Percentiles rank a stretch among this genome's conserved stretches.
phyloP scores from a whole-genome alignment of 2,113 vertebrate species.

The Indicator maculatus region DNA sequence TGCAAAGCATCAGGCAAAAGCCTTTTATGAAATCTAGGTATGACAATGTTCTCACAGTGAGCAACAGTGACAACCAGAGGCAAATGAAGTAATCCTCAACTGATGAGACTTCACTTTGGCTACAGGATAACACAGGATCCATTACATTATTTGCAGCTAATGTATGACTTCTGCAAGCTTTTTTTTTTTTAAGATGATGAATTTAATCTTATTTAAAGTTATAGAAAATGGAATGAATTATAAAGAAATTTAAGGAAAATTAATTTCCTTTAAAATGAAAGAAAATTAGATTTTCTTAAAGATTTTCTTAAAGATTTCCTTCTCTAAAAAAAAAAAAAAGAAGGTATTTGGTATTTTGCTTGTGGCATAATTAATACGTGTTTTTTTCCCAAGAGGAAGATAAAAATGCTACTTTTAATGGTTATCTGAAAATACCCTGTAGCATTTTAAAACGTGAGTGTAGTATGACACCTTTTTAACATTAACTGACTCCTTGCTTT shows the following conservation, averaged over 20 bases:
- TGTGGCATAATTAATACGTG: not conserved
- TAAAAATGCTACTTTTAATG: not conserved
- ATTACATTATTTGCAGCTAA: not conserved
- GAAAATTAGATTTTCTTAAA: not conserved
- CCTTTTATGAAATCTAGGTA: not conserved
- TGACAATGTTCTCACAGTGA: not conserved
- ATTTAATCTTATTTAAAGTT: not conserved
- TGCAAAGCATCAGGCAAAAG: not conserved
- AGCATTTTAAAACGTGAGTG: not conserved
- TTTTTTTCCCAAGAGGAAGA: not conserved
- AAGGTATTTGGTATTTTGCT: not conserved
- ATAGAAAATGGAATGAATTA: not conserved
- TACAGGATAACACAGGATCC: not conserved
- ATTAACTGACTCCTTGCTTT: not conserved
- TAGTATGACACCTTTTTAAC: not conserved
- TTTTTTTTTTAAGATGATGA: not conserved
- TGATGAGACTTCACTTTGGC: not conserved
- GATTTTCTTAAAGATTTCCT: not conserved
- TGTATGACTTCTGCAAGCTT: fast-evolving
- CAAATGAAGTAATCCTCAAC: not conserved
- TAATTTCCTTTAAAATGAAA: not conserved
- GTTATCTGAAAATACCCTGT: not conserved
- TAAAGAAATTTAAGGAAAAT: not conserved
- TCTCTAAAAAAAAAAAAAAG: not conserved
- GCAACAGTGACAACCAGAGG: not conserved